Conservation (phyloP, 2,113 vertebrate genomes). For the Girardinichthys multiradiatus region DNA sequence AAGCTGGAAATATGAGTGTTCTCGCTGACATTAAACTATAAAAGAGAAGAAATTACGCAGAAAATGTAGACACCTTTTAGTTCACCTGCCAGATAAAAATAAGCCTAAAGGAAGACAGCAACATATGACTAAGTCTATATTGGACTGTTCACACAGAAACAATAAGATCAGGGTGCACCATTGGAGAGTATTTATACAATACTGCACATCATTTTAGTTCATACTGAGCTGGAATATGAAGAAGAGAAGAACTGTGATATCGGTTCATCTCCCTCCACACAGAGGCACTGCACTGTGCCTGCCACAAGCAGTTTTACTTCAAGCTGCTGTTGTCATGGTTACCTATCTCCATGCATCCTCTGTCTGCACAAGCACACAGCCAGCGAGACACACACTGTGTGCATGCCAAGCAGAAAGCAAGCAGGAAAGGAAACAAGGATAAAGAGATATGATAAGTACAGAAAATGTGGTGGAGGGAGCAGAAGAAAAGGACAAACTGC, state of each 20-base stretch:
- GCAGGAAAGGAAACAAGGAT: neutral
- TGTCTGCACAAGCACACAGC: neutral
- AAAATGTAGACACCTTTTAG: no score
- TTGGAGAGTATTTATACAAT: no score
- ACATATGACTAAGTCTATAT: no score
- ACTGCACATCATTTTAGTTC: no score
- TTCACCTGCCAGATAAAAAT: no score
- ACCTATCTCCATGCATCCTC: slow-evolving; percentile 54
- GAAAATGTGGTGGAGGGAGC: neutral
- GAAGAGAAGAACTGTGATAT: neutral
- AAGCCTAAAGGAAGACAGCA: no score
- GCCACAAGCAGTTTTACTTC: slow-evolving; percentile 43
- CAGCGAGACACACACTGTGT: slow-evolving; percentile 9
- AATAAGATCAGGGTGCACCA: no score
- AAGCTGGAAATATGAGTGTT: no score
- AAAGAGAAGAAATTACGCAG: no score
- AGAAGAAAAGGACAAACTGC: slow-evolving; percentile 11
- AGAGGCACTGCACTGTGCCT: slow-evolving; percentile 8
- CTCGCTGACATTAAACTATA: no score
- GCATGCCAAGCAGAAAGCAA: slow-evolving; percentile 14
- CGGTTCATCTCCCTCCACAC: slow-evolving; percentile 9
- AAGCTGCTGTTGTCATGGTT: slow-evolving; percentile 71
- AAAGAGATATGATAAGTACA: slow-evolving; percentile 6
- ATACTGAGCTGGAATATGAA: neutral
- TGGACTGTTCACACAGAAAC: no score